Evolutionary conservation across 2,113 vertebrate species (phyloP), one percentile per base, ranked within the genome.

Genomic region (Strigops habroptila): DNA sequence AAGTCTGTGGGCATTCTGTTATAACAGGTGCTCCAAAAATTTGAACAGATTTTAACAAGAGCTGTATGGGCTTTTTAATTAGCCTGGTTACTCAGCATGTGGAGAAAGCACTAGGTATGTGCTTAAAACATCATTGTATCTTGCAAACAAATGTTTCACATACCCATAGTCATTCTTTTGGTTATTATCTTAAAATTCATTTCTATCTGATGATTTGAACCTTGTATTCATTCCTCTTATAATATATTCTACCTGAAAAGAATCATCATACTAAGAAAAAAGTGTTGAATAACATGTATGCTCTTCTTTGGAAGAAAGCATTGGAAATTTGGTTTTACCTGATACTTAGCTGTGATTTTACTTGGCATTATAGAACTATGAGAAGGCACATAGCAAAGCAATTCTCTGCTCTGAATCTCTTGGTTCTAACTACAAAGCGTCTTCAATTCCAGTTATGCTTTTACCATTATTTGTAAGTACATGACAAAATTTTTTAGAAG

Each of bases 21-120:
- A 96, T 98, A 98, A 98, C 98, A 98, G 98, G 98, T 98, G 98
- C 97, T 98, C 97, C 96, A 98, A 98, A 98, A 98, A 97, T 98
- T 98, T 97, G 98, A 98, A 98, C 98, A 98, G 98, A 98, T 98
- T 98, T 98, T 98, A 98, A 98, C 97, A 98, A 98, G 98, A 97
- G 97, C 97, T 98, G 97, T 98, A 98, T 91, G 93, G 97, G 97
- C 97, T 98, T 98, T 98, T 98, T 98, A 98, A 98, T 98, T 98
- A 98, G 98, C 98, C 97, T 98, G 97, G 97, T 98, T 98, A 98
- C 98, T 98, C 97, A 96, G 97, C 97, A 98, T 98, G 98, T 97
- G 97, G 97, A 98, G 97, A 98, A 98, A 97, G 97, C 97, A 97
- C 97, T 98, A 98, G 98, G 97, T 98, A 97, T 98, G 96, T 92